Percentiles rank a stretch among this genome's conserved stretches.
Evolutionary conservation across 23 tunicate species (phyloP).

Genomic region (Trididemnum miniatum): DNA sequence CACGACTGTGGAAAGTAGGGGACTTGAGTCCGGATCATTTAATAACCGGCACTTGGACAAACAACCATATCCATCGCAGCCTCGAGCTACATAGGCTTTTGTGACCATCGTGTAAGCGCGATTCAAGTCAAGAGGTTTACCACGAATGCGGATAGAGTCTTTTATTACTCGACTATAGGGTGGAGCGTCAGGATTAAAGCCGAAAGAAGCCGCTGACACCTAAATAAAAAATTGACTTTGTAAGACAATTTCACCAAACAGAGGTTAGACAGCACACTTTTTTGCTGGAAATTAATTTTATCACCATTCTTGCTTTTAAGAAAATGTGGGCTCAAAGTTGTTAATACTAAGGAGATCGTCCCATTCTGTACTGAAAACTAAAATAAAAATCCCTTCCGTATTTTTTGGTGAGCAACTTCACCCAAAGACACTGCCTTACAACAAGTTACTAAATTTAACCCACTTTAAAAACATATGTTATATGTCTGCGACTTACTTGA

Average conservation of each 20-base stretch:
- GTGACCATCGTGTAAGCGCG: slow-evolving; percentile 66
- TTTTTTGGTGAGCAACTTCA: not conserved
- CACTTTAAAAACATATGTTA: too few species aligned
- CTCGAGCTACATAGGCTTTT: slow-evolving; percentile 89
- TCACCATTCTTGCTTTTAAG: too few species aligned
- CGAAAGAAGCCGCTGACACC: slow-evolving; percentile 69
- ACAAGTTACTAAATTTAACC: not conserved
- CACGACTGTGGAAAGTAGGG: slow-evolving; percentile 76
- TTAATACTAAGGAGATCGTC: too few species aligned
- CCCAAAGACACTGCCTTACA: too few species aligned
- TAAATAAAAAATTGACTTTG: not conserved
- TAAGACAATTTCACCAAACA: too few species aligned
- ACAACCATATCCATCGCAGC: slow-evolving; percentile 75
- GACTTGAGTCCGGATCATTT: slow-evolving; percentile 88
- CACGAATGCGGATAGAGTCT: slow-evolving; percentile 44
- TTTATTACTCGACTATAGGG: slow-evolving; percentile 44
- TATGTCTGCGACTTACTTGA: slow-evolving; percentile 64
- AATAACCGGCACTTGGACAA: slow-evolving; percentile 42
- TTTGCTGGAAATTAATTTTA: too few species aligned
- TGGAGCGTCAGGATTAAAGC: slow-evolving; percentile 44
- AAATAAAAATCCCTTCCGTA: not conserved
- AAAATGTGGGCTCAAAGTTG: too few species aligned
- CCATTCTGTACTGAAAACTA: too few species aligned
- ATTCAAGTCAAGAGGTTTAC: slow-evolving; percentile 60
- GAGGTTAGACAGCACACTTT: too few species aligned